Base-by-base conservation (phyloP, 2,113 vertebrate species). In the Ammospiza nelsoni region DNA sequence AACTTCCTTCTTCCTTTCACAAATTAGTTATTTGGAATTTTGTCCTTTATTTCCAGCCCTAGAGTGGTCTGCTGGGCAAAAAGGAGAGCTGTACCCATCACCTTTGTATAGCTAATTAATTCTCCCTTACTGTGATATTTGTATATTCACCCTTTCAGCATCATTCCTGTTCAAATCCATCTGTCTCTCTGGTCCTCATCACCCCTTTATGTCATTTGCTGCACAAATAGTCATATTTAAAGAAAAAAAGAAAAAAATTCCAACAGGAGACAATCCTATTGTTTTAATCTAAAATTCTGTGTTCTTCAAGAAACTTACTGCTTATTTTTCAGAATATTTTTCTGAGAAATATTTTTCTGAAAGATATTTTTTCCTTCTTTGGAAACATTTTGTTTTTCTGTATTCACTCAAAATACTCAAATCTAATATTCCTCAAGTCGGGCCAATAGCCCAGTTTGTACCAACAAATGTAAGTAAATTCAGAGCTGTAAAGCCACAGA, bases 121-220 rank as follows among this genome's bases (percentile, higher is more conserved):
- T 78, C n/a, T 90, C 44, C 9, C 27, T 55, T 69, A 27, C 5
- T 44, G 7, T n/a, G 5, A 5, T 20, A 39, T 16, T 58, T 11
- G 28, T 39, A 28, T 33, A 21, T 6, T 58, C 24, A 63, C 17
- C 57, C 29, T 73, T 77, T 91, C 35, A 55, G 28, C 6, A 27
- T 15, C 2, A 55, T 43, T 63, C 16, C 3, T 27, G 3, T 37
- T 84, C 49, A 76, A 68, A 76, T 71, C 31, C 19, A 44, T 51
- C 15, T 4, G 0, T 41, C 19, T 67, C 1, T 57, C 23, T 44
- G 19, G 15, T 23, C 5, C 7, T 19, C 2, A 37, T 81, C 27
- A 57, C 2, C 3, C 5, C 9, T 74, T 71, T 54, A 71, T 6
- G 3, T 11, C 43, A 66, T 27, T 84, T 78, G 44, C 23, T 43